Evolutionary conservation across 2,888 invertebrate species (phyloP).

Genomic region (Shargacucullia verbasci): DNA sequence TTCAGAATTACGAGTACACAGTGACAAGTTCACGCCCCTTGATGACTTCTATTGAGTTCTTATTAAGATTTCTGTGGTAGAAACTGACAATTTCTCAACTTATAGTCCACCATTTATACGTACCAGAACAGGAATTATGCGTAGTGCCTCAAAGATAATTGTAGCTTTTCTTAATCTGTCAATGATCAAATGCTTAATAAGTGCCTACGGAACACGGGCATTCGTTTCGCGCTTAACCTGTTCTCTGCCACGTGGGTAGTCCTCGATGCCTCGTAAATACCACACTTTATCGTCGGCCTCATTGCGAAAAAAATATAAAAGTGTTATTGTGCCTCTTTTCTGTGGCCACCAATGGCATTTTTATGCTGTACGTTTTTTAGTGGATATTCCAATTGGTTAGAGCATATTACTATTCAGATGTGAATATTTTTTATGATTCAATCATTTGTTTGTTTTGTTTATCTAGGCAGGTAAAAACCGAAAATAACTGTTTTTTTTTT

Average conservation of each 20-base stretch:
- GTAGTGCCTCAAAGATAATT: neutral
- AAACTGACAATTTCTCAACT: too few relatives aligned
- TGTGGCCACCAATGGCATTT: conserved; percentile 59
- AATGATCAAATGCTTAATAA: neutral
- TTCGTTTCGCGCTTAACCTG: conserved; percentile 29
- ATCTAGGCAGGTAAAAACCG: too few relatives aligned
- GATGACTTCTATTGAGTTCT: too few relatives aligned
- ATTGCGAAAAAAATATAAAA: conserved; percentile 62
- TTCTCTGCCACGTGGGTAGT: conserved; percentile 64
- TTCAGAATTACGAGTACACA: too few relatives aligned
- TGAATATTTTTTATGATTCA: conserved; percentile 1
- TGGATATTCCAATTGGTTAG: conserved; percentile 24
- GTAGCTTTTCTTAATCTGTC: conserved; percentile 2
- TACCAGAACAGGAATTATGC: neutral
- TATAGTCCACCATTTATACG: too few relatives aligned
- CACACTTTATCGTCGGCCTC: conserved; percentile 61
- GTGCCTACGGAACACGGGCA: conserved; percentile 23
- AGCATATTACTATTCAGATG: neutral
- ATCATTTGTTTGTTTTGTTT: conserved; percentile 8
- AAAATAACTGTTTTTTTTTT: too few relatives aligned
- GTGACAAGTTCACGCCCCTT: too few relatives aligned
- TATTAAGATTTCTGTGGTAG: too few relatives aligned
- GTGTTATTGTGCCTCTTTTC: conserved; percentile 60
- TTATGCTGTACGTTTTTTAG: conserved; percentile 38
- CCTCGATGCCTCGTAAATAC: conserved; percentile 66